A percentile compares a stretch with the other conserved stretches of the same genome.
Conservation (phyloP, 2,888 invertebrate genomes). For the Mellilla xanthometata region DNA sequence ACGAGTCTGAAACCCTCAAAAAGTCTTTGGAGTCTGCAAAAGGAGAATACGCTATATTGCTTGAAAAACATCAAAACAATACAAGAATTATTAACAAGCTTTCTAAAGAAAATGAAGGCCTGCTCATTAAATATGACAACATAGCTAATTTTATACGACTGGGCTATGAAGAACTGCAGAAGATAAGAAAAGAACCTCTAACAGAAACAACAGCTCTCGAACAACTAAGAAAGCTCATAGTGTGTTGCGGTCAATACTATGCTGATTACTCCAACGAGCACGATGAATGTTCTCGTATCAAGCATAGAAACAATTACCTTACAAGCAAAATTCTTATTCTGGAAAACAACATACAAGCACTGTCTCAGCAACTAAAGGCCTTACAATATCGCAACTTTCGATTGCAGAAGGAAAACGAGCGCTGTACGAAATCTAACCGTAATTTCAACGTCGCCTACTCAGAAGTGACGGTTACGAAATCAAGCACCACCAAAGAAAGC, state of each 20-base stretch:
- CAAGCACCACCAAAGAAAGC: background rate
- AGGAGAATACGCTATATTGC: conserved; percentile 42
- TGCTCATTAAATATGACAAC: conserved; percentile 42
- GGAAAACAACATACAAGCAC: conserved; percentile 41
- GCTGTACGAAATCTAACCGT: background rate
- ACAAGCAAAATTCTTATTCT: conserved; percentile 51
- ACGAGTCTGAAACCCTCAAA: conserved; percentile 40
- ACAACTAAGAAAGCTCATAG: conserved; percentile 51
- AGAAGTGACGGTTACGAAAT: conserved; percentile 16
- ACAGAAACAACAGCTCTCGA: conserved; percentile 37
- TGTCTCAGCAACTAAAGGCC: conserved; percentile 41
- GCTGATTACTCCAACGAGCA: conserved; percentile 48
- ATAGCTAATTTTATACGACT: conserved; percentile 47
- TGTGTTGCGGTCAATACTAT: conserved; percentile 53
- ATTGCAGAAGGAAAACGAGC: conserved; percentile 35
- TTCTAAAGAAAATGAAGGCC: conserved; percentile 38
- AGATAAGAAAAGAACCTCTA: conserved; percentile 36
- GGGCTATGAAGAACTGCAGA: conserved; percentile 50
- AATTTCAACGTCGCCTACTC: conserved; percentile 7
- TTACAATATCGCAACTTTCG: conserved; percentile 36
- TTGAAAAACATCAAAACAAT: conserved; percentile 37
- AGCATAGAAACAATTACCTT: conserved; percentile 54
- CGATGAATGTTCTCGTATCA: conserved; percentile 40
- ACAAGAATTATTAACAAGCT: conserved; percentile 36
- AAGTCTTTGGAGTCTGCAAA: conserved; percentile 39